phyloP scores from a whole-genome alignment of 2,113 vertebrate genomes.

The Thalassarche chlororhynchos region DNA sequence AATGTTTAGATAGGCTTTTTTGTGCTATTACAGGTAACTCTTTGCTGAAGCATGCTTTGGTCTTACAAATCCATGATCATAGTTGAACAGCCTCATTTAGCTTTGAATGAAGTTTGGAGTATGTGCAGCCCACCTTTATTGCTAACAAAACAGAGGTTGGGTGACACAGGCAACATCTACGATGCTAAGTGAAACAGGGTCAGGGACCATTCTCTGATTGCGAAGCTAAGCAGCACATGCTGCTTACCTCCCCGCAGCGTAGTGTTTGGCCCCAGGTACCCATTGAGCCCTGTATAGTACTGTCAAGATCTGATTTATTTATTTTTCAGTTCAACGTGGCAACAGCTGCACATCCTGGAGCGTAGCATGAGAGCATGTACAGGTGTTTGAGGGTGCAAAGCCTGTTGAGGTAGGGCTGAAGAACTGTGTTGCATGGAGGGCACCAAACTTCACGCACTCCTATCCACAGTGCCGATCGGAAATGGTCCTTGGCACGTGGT shows the following conservation, averaged over 20 bases:
- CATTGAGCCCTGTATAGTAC: not conserved
- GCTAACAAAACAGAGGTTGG: not conserved
- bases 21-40: not conserved
- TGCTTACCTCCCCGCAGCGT: not conserved
- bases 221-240: rapidly evolving
- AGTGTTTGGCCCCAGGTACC: not conserved
- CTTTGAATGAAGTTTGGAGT: not conserved
- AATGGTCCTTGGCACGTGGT: not conserved
- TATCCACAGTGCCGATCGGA: not conserved
- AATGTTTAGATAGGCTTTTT: not conserved
- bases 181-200: not conserved
- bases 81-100: not conserved
- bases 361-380: not conserved
- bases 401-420: not conserved
- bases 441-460: not conserved
- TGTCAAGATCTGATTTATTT: not conserved
- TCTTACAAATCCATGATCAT: not conserved
- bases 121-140: not conserved
- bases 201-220: not conserved
- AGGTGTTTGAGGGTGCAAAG: not conserved
- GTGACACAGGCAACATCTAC: not conserved
- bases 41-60: not conserved
- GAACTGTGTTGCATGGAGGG: not conserved
- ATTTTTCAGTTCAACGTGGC: not conserved
- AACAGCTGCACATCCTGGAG: not conserved